Percentiles rank a stretch among this genome's conserved stretches.
Conservation (phyloP, 2,113 vertebrate genomes). For the Eidolon helvum region DNA sequence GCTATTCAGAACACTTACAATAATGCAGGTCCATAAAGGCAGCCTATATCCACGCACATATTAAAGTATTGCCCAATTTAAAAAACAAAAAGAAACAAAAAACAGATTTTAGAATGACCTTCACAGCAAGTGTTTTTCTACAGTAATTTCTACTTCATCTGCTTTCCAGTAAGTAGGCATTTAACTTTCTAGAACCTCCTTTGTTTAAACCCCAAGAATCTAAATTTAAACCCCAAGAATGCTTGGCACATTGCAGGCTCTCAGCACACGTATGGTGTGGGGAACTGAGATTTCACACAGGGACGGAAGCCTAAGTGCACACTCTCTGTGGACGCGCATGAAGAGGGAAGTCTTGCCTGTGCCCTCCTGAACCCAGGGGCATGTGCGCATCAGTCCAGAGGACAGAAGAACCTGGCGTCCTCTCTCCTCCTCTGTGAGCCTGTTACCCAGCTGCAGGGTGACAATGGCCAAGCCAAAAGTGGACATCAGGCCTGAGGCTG, state of each 20-base stretch:
- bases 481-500: background rate
- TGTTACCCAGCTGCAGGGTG: background rate
- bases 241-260: background rate
- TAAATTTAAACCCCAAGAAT: background rate
- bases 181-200: background rate
- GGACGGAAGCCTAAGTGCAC: background rate
- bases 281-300: background rate
- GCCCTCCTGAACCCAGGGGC: background rate
- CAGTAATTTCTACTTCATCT: background rate
- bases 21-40: background rate
- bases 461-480: background rate
- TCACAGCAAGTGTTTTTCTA: background rate
- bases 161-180: background rate
- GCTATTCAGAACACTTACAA: background rate
- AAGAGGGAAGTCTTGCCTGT: background rate
- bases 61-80: background rate
- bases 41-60: background rate
- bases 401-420: background rate
- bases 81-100: background rate
- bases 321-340: rapidly evolving
- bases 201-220: background rate
- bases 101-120: background rate
- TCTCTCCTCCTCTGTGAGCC: background rate
- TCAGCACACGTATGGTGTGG: background rate
- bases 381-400: background rate